Conservation (phyloP, 1,140 invertebrate species). For the Paracyclopina nana region DNA sequence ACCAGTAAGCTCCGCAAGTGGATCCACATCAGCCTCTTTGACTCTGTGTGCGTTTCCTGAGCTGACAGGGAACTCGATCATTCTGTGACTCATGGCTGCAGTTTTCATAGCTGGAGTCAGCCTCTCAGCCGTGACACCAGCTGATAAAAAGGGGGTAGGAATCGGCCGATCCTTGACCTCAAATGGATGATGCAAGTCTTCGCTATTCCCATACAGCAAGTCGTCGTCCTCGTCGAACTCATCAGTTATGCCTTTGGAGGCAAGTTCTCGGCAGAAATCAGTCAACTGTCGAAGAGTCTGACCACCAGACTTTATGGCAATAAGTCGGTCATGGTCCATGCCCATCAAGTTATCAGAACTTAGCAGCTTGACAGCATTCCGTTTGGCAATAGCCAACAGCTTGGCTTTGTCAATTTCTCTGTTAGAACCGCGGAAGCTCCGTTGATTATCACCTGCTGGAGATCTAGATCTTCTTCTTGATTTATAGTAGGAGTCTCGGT, state of each 20-base stretch:
- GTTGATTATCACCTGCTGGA: not conserved
- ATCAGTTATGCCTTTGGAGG: slow-evolving; percentile 9
- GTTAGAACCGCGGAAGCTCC: not conserved
- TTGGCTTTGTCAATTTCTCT: slow-evolving; percentile 12
- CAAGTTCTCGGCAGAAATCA: slow-evolving; percentile 10
- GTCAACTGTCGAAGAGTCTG: not conserved
- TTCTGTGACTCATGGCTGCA: slow-evolving; percentile 8
- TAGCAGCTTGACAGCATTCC: slow-evolving; percentile 10
- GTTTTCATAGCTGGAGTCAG: slow-evolving; percentile 3
- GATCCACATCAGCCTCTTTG: not conserved
- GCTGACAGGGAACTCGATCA: slow-evolving; percentile 11
- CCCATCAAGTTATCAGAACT: slow-evolving; percentile 9
- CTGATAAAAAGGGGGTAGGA: not conserved
- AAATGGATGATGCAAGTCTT: slow-evolving; percentile 7
- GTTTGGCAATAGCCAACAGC: slow-evolving; percentile 9
- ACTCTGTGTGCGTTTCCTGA: slow-evolving; percentile 9
- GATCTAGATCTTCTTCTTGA: not conserved
- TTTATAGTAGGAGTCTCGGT: not conserved
- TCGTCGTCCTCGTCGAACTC: slow-evolving; percentile 1
- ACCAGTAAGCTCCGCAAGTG: not conserved
- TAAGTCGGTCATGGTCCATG: slow-evolving; percentile 8
- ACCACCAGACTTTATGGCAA: slow-evolving; percentile 13
- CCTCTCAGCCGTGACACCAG: not conserved
- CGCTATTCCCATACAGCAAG: not conserved
- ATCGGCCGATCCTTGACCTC: slow-evolving; percentile 11